phyloP scores from a whole-genome alignment of 2,888 invertebrate genomes.

The Eugnorisma glareosa region DNA sequence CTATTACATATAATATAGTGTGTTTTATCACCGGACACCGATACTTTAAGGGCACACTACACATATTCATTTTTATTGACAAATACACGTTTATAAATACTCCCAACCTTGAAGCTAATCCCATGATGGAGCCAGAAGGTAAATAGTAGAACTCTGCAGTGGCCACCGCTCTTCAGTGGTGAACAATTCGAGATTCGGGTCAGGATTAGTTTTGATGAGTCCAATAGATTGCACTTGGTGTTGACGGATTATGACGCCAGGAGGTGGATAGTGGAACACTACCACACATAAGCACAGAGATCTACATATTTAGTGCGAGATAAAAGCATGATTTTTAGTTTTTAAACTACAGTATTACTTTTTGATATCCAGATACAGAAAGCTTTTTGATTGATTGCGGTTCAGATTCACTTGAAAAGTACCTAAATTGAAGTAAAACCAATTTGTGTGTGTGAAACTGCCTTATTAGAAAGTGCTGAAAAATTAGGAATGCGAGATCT shows the following conservation, averaged over 20 bases:
- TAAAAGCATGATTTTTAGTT: not conserved
- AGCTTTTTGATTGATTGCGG: slow-evolving; percentile 8
- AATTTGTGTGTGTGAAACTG: too few relatives aligned
- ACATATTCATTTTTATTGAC: too few relatives aligned
- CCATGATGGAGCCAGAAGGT: not conserved
- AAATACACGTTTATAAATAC: too few relatives aligned
- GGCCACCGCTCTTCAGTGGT: not conserved
- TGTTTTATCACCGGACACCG: too few relatives aligned
- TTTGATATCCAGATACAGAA: not conserved
- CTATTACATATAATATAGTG: too few relatives aligned
- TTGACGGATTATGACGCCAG: too few relatives aligned
- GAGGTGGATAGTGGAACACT: not conserved
- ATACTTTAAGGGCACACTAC: too few relatives aligned
- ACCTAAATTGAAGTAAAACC: not conserved
- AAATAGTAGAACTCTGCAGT: not conserved
- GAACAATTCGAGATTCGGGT: not conserved
- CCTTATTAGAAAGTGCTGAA: not conserved
- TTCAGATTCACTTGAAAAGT: not conserved
- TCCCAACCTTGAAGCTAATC: not conserved
- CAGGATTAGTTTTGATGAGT: too few relatives aligned
- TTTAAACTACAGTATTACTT: not conserved
- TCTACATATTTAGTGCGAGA: not conserved
- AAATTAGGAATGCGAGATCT: not conserved
- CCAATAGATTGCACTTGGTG: too few relatives aligned
- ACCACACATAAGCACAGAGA: too few relatives aligned